A percentile compares a stretch with the other conserved stretches of the same genome.
phyloP scores from a whole-genome alignment of 92 coral and sea anemone species.

The Palythoa heliodiscus region DNA sequence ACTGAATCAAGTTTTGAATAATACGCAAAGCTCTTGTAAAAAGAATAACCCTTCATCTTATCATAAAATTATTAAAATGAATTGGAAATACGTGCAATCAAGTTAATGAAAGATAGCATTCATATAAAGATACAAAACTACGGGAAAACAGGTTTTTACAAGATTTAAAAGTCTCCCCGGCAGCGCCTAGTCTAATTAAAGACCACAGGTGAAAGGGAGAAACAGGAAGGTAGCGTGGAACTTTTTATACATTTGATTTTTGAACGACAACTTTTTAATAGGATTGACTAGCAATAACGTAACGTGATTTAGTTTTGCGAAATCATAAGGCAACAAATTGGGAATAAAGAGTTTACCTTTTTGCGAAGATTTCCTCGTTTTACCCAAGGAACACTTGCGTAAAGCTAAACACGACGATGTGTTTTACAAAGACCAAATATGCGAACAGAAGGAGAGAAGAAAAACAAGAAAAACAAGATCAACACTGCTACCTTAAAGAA shows the following conservation, averaged over 20 bases:
- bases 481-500: neutral
- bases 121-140: neutral
- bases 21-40: neutral
- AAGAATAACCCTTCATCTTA: neutral
- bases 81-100: neutral
- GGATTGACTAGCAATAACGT: neutral
- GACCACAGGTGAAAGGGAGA: neutral
- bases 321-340: neutral
- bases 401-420: neutral
- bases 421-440: neutral
- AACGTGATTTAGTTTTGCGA: too few relatives aligned
- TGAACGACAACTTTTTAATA: neutral
- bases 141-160: neutral
- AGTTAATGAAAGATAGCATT: neutral
- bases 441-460: neutral
- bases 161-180: neutral
- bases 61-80: neutral
- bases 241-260: neutral
- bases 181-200: neutral
- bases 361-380: neutral
- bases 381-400: neutral
- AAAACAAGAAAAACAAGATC: neutral
- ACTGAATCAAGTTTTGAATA: neutral
- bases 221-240: neutral
- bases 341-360: neutral